Conservation (phyloP, 2,113 vertebrate genomes). For the Heloderma charlesbogerti region DNA sequence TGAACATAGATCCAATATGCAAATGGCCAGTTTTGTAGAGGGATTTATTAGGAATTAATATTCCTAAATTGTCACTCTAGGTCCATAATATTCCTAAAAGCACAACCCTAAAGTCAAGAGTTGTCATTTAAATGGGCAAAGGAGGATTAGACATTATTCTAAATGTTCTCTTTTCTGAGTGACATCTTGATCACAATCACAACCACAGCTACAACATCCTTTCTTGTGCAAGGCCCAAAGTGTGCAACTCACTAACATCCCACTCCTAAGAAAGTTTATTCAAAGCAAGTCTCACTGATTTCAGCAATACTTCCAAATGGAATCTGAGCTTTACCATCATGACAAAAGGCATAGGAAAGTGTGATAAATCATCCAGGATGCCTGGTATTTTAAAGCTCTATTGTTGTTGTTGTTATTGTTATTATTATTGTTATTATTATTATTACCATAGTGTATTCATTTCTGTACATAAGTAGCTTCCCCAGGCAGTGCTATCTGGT, state of each 20-base stretch:
- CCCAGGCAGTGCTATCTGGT: not conserved
- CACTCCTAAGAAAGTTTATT: not conserved
- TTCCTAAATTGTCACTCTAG: not conserved
- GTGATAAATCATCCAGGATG: not conserved
- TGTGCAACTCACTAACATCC: not conserved
- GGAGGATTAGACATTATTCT: not conserved
- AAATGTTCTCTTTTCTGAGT: not conserved
- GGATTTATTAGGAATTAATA: constrained; percentile 14
- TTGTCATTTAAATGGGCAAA: not conserved
- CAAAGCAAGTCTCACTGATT: not conserved
- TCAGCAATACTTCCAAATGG: not conserved
- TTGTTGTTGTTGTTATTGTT: too few relatives aligned
- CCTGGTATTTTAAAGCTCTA: not conserved
- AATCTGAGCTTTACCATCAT: not conserved
- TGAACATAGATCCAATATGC: not conserved
- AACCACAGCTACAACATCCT: not conserved
- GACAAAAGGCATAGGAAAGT: not conserved
- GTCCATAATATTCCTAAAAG: not conserved
- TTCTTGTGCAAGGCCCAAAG: not conserved
- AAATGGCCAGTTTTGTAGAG: not conserved
- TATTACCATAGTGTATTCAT: not conserved
- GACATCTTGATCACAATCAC: not conserved
- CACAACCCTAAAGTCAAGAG: constrained; percentile 2
- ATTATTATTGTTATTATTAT: too few relatives aligned
- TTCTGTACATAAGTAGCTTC: not conserved